phyloP scores from a whole-genome alignment of 2,113 vertebrate genomes.

The Istiophorus platypterus region DNA sequence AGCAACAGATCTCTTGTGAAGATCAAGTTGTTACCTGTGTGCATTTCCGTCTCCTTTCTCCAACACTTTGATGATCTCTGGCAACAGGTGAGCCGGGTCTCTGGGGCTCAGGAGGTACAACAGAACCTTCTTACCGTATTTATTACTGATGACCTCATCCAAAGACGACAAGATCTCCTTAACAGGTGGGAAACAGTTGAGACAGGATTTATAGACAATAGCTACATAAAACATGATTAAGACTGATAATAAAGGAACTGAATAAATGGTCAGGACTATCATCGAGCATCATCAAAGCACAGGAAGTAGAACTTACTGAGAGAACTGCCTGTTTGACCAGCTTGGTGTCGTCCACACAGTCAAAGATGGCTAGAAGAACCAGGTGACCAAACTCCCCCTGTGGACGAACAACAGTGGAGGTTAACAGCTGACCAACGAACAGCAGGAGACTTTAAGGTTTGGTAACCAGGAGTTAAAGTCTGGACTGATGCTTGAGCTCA shows the following conservation, averaged over 20 bases:
- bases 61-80: slow-evolving; percentile 91
- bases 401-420: neutral
- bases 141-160: slow-evolving; percentile 88
- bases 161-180: slow-evolving; percentile 91
- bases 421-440: too few species aligned
- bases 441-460: too few species aligned
- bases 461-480: too few species aligned
- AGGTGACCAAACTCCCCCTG: slow-evolving; percentile 96
- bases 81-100: slow-evolving; percentile 91
- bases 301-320: slow-evolving; percentile 94
- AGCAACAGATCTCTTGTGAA: too few species aligned
- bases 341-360: slow-evolving; percentile 97
- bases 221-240: neutral
- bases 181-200: neutral
- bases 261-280: neutral
- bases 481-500: neutral
- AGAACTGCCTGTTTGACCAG: slow-evolving; percentile 93
- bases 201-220: neutral
- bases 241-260: too few species aligned
- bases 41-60: slow-evolving; percentile 90
- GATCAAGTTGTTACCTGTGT: slow-evolving; percentile 85
- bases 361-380: slow-evolving; percentile 92
- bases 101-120: slow-evolving; percentile 92
- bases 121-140: slow-evolving; percentile 94
- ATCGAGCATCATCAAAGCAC: too few species aligned